A percentile compares a stretch with the other conserved stretches of the same genome.
Conservation (phyloP, 2,888 invertebrate species). For the Scotopteryx bipunctaria region DNA sequence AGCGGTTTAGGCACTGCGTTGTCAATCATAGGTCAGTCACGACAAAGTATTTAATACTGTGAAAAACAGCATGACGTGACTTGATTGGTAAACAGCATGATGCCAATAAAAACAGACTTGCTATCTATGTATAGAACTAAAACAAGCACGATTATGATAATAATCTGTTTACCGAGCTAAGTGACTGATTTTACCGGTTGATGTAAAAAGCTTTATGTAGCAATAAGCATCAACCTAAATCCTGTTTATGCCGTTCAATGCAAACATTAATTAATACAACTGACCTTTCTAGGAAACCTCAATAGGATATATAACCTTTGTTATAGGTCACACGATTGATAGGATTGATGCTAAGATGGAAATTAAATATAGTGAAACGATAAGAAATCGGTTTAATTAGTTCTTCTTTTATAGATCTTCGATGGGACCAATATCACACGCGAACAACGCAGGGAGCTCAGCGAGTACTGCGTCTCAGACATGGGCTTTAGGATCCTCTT, state of each 20-base stretch:
- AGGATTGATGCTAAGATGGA: no score
- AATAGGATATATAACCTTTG: constrained; percentile 1
- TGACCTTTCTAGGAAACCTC: constrained; percentile 23
- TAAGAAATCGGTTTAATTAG: not conserved
- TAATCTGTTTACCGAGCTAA: not conserved
- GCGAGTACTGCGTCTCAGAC: constrained; percentile 87
- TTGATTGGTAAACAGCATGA: no score
- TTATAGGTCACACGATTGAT: not conserved
- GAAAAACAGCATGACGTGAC: constrained; percentile 3
- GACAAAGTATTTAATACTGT: no score
- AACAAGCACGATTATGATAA: constrained; percentile 10
- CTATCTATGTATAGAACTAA: not conserved
- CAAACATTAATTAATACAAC: constrained; percentile 4
- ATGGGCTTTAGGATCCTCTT: constrained; percentile 94
- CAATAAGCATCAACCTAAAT: constrained; percentile 8
- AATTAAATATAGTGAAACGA: no score
- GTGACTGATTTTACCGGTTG: constrained; percentile 2
- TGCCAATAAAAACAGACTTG: constrained; percentile 14
- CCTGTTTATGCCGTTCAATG: constrained; percentile 25
- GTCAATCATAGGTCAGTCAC: no score
- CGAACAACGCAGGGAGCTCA: constrained; percentile 89
- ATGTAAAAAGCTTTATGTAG: not conserved
- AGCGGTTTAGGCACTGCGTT: no score
- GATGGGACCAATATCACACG: constrained; percentile 96
- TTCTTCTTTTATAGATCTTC: constrained; percentile 86